Evolutionary conservation across 1,140 invertebrate species (phyloP), one percentile per base, ranked within the genome.

Genomic region (Argopecten irradians): DNA sequence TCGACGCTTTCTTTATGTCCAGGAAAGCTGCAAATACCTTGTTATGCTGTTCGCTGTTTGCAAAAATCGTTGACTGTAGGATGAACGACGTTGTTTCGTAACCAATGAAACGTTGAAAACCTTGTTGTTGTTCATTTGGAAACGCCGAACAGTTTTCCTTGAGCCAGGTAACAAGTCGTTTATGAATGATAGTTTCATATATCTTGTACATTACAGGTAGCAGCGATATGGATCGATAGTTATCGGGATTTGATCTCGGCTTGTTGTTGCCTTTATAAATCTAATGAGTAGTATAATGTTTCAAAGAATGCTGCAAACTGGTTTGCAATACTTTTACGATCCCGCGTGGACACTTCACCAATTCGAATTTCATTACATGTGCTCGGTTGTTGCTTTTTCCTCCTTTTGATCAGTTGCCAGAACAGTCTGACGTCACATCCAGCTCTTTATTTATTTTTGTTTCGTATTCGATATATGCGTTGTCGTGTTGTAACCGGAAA

Each of bases 21-120:
- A 87, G 41, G 32, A 87, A 87, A 19, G 36, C 39, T 3, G 43
- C 82, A 84, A 9, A 84, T 7, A 34, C 82, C 9, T 87, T 84
- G 34, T 41, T 43, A 19, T 55, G 34, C 34, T 82, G 28, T 22
- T 87, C 87, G 1, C 32, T 46, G n/a, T 87, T 33, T 13, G 34
- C 16, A 14, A 13, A 84, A 19, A 87, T 43, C 19, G 82, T 87
- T 84, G 83, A 35, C 7, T 83, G 87, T 43, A 87, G n/a, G 14
- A 83, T 86, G 34, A 86, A 83, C 2, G 86, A 87, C n/a, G 86
- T 71, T 83, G 86, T 87, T 46, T 83, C 7, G 36, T 71, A 87
- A 22, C 86, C 36, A 14, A 83, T 28, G 32, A 36, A 28, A 28
- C 8, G 28, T 28, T 87, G 86, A 83, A 87, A 87, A 1, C 86